Percentiles rank a stretch among this genome's conserved stretches.
phyloP scores from a whole-genome alignment of 2,797 vertebrate genomes.

The Tachyglossus aculeatus region DNA sequence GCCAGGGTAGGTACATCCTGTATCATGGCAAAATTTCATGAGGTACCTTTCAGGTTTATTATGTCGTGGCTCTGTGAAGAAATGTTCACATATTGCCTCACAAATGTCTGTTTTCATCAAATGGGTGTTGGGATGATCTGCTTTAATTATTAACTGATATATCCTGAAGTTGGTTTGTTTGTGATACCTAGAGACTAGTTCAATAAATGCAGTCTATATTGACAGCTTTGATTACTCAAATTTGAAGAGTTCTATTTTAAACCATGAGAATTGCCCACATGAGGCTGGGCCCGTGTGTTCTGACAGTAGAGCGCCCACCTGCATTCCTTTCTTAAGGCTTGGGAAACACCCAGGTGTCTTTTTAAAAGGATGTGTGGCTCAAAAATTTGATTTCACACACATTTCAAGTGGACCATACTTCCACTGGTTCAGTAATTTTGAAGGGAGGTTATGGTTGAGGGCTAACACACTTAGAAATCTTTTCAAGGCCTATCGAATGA shows the following conservation, averaged over 20 bases:
- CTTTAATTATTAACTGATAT: conserved; percentile 8
- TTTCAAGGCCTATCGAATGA: conserved; percentile 5
- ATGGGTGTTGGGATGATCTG: neutral
- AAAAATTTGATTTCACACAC: conserved; percentile 63
- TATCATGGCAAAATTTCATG: conserved; percentile 56
- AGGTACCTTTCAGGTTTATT: conserved; percentile 63
- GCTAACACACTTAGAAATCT: conserved; percentile 23
- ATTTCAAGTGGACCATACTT: conserved; percentile 14
- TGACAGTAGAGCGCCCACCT: conserved; percentile 24
- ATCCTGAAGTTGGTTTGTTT: conserved; percentile 11
- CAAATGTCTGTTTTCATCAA: no score
- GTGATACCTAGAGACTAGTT: conserved; percentile 1
- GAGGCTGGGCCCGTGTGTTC: neutral
- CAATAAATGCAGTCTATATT: neutral
- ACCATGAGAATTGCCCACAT: no score
- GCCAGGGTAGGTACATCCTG: conserved; percentile 53
- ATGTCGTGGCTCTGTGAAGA: conserved; percentile 30
- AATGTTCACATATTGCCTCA: conserved; percentile 2
- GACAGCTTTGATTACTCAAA: conserved; percentile 15
- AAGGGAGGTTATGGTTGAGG: conserved; percentile 34
- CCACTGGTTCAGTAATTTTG: conserved; percentile 43
- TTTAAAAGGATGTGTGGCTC: conserved; percentile 63
- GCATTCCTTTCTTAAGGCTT: conserved; percentile 24
- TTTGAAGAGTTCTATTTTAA: conserved; percentile 17
- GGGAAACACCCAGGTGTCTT: conserved; percentile 16